These are phyloP conservation scores for Hydra vulgaris DNA, from an alignment of 30 jellyfish, hydroid and myxozoan genomes.

Conservation along the genomic window DNA sequence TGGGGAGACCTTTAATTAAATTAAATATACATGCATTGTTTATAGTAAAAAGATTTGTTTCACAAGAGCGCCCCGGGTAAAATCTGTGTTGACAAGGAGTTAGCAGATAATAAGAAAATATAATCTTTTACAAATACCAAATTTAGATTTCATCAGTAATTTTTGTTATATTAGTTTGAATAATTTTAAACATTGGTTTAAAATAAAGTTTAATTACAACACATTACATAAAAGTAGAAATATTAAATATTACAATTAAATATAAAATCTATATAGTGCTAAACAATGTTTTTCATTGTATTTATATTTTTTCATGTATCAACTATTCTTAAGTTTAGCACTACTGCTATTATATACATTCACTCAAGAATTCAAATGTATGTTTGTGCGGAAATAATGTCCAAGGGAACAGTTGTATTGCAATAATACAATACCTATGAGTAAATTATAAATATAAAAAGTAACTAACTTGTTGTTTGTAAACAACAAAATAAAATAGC, in stretches of 20 bases:
- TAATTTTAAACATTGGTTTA: too few relatives aligned
- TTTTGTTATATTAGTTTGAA: too few relatives aligned
- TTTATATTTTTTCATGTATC: background rate
- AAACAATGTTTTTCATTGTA: background rate
- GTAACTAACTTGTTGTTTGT: background rate
- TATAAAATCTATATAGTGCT: background rate
- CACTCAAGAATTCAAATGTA: background rate
- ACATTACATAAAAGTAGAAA: too few relatives aligned
- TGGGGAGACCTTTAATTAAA: too few relatives aligned
- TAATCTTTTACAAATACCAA: too few relatives aligned
- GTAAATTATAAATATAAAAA: background rate
- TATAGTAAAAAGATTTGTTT: too few relatives aligned
- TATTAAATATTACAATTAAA: background rate
- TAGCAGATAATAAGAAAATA: too few relatives aligned
- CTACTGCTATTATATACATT: background rate
- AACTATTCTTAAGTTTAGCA: background rate
- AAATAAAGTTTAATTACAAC: too few relatives aligned
- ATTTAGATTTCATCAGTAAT: too few relatives aligned
- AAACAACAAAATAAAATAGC: background rate
- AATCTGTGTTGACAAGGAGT: too few relatives aligned
- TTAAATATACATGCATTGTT: too few relatives aligned
- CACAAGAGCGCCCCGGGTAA: too few relatives aligned
- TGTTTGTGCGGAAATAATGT: background rate
- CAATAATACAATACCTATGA: background rate
- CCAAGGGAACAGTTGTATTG: background rate